phyloP scores from a whole-genome alignment of 2,888 invertebrate genomes.

The Drosophila maculinotata region DNA sequence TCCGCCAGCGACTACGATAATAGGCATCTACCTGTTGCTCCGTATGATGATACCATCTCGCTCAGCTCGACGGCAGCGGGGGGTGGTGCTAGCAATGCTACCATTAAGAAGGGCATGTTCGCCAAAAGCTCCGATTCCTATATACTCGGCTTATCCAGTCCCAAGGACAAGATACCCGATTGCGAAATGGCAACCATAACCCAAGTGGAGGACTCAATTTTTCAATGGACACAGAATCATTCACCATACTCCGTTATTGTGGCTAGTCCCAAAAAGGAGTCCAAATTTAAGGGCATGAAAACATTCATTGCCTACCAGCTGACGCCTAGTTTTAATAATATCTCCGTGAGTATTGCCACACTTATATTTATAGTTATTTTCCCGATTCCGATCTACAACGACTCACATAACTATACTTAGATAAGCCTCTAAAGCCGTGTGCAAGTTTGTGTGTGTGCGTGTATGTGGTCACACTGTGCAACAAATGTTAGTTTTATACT shows the following conservation, averaged over 20 bases:
- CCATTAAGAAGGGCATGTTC: slow-evolving; percentile 92
- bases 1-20: slow-evolving; percentile 81
- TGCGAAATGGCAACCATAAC: slow-evolving; percentile 90
- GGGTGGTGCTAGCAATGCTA: slow-evolving; percentile 55
- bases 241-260: slow-evolving; percentile 94
- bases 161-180: slow-evolving; percentile 89
- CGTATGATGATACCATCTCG: slow-evolving; percentile 86
- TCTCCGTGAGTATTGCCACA: slow-evolving; percentile 89
- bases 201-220: slow-evolving; percentile 90
- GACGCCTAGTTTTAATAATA: slow-evolving; percentile 97
- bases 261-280: slow-evolving; percentile 98
- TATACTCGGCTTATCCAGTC: slow-evolving; percentile 90
- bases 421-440: slow-evolving; percentile 7
- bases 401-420: slow-evolving; percentile 1
- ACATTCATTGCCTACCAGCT: slow-evolving; percentile 98
- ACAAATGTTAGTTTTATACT: slow-evolving; percentile 2
- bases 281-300: slow-evolving; percentile 98
- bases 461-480: slow-evolving; percentile 22
- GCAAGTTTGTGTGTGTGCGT: slow-evolving; percentile 10
- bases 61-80: slow-evolving; percentile 64
- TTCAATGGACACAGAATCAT: slow-evolving; percentile 91
- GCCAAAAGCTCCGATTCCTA: slow-evolving; percentile 97
- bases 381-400: too few species aligned
- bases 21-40: slow-evolving; percentile 83
- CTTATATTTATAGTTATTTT: slow-evolving; percentile 1